Evolutionary conservation across 2,797 vertebrate genomes (phyloP).

Genomic region (Chrysocyon brachyurus): DNA sequence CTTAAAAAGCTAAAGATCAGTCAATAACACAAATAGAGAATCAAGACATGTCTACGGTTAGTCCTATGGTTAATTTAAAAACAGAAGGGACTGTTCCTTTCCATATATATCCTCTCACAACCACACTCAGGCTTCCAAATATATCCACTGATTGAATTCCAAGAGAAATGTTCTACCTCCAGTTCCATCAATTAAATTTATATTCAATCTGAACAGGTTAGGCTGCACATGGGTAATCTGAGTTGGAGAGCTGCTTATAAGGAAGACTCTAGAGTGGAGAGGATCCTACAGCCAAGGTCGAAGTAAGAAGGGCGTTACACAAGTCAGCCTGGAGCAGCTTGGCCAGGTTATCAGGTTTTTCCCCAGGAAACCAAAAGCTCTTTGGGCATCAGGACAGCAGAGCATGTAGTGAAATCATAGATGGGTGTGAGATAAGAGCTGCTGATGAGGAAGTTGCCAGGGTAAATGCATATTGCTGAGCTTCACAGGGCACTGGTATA

Average conservation of each 20-base stretch:
- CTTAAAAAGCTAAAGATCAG: slow-evolving; percentile 35
- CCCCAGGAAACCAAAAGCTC: background rate
- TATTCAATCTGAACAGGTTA: background rate
- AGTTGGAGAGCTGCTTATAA: background rate
- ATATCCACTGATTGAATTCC: background rate
- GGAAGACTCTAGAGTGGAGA: background rate
- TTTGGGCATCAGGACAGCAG: background rate
- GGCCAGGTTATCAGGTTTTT: background rate
- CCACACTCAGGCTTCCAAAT: background rate
- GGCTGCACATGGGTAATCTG: background rate
- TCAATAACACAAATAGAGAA: slow-evolving; percentile 3
- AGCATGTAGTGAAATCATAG: background rate
- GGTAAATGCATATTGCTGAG: background rate
- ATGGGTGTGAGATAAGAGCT: background rate
- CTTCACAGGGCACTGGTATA: background rate
- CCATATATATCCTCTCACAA: background rate
- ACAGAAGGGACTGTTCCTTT: background rate
- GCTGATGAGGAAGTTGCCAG: background rate
- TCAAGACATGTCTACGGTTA: background rate
- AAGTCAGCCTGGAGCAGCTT: background rate
- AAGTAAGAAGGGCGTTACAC: background rate
- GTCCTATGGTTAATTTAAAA: slow-evolving; percentile 36
- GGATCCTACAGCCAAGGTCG: background rate
- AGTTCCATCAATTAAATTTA: background rate
- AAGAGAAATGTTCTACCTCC: background rate